These are phyloP conservation scores for Phania funesta DNA, from an alignment of 2,888 invertebrate species.

Conservation along the genomic window DNA sequence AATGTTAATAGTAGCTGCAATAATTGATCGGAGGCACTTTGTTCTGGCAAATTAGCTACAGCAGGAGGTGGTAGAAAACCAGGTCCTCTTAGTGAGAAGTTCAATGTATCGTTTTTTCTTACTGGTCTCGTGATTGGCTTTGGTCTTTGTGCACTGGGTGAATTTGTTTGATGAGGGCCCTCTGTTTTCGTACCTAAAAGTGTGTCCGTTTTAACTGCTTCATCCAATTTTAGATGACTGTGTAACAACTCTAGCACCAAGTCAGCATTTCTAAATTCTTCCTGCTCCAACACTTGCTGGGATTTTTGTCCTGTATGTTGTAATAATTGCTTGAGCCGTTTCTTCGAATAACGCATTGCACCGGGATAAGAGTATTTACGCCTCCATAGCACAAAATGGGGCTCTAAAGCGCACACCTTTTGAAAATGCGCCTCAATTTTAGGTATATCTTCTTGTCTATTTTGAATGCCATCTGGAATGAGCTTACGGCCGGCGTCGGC, in stretches of 20 bases:
- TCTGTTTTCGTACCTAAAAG: conserved; percentile 75
- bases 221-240: conserved; percentile 73
- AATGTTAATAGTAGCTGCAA: conserved; percentile 72
- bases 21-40: conserved; percentile 71
- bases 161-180: conserved; percentile 76
- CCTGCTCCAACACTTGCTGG: conserved; percentile 61
- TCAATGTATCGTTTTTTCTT: neutral
- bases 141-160: conserved; percentile 76
- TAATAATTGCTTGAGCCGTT: conserved; percentile 71
- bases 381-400: conserved; percentile 88
- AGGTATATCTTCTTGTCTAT: conserved; percentile 88
- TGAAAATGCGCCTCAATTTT: conserved; percentile 92
- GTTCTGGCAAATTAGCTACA: conserved; percentile 56
- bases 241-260: conserved; percentile 75
- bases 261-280: conserved; percentile 71
- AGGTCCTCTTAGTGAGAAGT: conserved; percentile 61
- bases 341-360: conserved; percentile 70
- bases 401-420: conserved; percentile 89
- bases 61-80: conserved; percentile 66
- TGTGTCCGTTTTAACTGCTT: conserved; percentile 74
- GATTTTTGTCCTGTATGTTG: conserved; percentile 67
- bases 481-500: conserved; percentile 93
- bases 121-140: neutral
- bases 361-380: conserved; percentile 89
- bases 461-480: conserved; percentile 89